These are phyloP conservation scores for Synergus gifuensis DNA, from an alignment of 2,888 invertebrate genomes.

Conservation along the genomic window DNA sequence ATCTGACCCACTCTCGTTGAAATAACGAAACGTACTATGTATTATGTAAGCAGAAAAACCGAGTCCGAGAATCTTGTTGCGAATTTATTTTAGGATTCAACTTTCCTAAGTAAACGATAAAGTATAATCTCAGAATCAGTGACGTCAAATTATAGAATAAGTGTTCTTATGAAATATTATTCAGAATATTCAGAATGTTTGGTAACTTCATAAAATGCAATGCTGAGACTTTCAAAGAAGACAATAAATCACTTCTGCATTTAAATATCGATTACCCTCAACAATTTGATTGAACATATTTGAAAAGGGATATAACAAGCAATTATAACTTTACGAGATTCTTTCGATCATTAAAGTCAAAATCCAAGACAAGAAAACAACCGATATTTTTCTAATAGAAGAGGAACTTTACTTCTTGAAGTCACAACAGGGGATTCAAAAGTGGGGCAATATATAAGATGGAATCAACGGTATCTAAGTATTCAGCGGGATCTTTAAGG, in stretches of 20 bases:
- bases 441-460: neutral
- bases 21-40: neutral
- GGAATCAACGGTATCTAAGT: neutral
- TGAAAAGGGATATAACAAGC: conserved; percentile 6
- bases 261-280: neutral
- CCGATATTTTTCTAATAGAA: neutral
- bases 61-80: neutral
- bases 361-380: neutral
- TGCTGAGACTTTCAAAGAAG: neutral
- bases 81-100: neutral
- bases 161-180: neutral
- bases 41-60: neutral
- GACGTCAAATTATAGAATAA: neutral
- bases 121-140: neutral
- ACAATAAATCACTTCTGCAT: neutral
- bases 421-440: neutral
- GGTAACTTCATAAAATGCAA: neutral
- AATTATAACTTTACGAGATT: conserved; percentile 4
- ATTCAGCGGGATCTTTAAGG: neutral
- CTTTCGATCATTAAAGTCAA: neutral
- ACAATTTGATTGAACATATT: neutral
- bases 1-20: conserved; percentile 4
- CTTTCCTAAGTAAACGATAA: neutral
- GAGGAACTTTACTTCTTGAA: neutral
- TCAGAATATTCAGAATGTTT: neutral